Evolutionary conservation across 2,797 vertebrate genomes (phyloP).

Genomic region (Fistularia commersonii): DNA sequence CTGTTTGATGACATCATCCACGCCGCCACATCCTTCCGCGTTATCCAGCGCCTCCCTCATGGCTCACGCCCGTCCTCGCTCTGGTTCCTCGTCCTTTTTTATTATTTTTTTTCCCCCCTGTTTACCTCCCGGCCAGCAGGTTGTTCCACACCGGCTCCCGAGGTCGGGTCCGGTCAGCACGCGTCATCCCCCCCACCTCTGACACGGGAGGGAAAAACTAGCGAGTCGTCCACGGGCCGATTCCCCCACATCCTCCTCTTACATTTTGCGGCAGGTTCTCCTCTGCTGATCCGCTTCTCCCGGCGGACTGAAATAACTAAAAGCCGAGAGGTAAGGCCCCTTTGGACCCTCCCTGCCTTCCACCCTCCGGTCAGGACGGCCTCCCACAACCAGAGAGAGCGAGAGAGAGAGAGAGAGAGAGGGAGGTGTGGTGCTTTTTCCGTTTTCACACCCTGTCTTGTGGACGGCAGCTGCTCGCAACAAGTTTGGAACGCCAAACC

Average conservation of each 20-base stretch:
- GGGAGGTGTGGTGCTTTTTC: constrained; percentile 18
- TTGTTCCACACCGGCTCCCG: constrained; percentile 30
- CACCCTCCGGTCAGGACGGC: constrained; percentile 54
- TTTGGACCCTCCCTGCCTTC: constrained; percentile 65
- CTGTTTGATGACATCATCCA: constrained; percentile 80
- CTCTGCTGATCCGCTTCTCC: constrained; percentile 25
- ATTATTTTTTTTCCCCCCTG: constrained; percentile 24
- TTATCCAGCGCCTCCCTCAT: constrained; percentile 63
- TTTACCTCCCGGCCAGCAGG: constrained; percentile 23
- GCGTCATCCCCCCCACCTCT: constrained; percentile 32
- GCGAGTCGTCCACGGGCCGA: constrained; percentile 15
- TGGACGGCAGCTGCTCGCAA: constrained; percentile 67
- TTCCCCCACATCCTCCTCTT: constrained; percentile 24
- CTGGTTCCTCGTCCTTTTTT: constrained; percentile 17
- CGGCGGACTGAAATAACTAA: constrained; percentile 47
- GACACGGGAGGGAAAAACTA: constrained; percentile 7
- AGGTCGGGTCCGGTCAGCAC: constrained; percentile 28
- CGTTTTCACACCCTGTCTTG: constrained; percentile 46
- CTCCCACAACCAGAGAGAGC: constrained; percentile 46
- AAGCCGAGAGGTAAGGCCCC: constrained; percentile 61
- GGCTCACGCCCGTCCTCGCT: constrained; percentile 40
- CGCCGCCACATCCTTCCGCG: constrained; percentile 72
- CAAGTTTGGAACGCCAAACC: constrained; percentile 21
- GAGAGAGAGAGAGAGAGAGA: constrained; percentile 32
- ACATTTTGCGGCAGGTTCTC: constrained; percentile 38